Percentiles rank a stretch among this genome's conserved stretches.
Conservation (phyloP, 2,797 vertebrate species). For the Valencia hispanica region DNA sequence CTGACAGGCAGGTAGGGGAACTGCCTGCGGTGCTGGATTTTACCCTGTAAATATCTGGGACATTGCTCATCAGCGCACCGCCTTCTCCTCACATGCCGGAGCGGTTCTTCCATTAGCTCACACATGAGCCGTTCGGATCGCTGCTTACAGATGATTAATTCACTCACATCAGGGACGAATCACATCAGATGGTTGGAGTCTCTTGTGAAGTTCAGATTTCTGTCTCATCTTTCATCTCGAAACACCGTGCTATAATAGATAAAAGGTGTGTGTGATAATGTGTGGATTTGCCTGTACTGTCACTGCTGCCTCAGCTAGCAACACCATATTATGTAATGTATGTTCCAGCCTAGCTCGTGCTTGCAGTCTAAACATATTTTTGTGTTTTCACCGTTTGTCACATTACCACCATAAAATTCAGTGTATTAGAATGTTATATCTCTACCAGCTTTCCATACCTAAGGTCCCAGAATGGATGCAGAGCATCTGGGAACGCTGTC, state of each 20-base stretch:
- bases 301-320: conserved; percentile 24
- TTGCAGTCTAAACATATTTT: conserved; percentile 2
- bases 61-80: conserved; percentile 58
- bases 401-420: not conserved
- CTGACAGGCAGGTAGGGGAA: conserved; percentile 59
- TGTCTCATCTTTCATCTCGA: conserved; percentile 59
- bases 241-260: conserved; percentile 39
- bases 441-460: no score
- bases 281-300: conserved; percentile 1
- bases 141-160: conserved; percentile 60
- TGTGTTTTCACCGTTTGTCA: not conserved
- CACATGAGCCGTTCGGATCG: conserved; percentile 52
- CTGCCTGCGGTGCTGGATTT: conserved; percentile 40
- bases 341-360: conserved; percentile 20
- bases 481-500: no score
- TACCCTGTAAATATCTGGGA: conserved; percentile 61
- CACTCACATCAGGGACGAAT: conserved; percentile 40
- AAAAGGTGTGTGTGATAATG: conserved; percentile 25
- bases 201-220: conserved; percentile 59
- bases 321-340: conserved; percentile 31
- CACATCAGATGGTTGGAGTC: conserved; percentile 45
- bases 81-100: conserved; percentile 45
- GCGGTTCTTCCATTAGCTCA: conserved; percentile 65
- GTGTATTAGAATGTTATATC: no score
- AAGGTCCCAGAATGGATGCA: no score